Conservation (phyloP, 2,113 vertebrate genomes). For the Cynocephalus volans region DNA sequence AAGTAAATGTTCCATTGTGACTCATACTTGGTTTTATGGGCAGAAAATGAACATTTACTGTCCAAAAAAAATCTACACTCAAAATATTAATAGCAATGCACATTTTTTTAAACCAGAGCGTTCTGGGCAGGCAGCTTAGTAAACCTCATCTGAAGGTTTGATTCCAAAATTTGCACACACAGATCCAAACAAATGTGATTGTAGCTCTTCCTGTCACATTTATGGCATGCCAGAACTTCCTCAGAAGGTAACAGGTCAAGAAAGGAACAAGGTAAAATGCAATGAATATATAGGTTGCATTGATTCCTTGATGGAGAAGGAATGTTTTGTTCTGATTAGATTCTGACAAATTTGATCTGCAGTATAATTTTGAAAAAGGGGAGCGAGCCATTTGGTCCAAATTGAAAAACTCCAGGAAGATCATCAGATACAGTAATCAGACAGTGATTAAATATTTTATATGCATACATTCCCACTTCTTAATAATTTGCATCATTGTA, state of each 20-base stretch:
- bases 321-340: slow-evolving; percentile 63
- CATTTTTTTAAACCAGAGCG: slow-evolving; percentile 65
- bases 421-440: slow-evolving; percentile 23
- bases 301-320: background rate
- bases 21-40: slow-evolving; percentile 78
- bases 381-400: slow-evolving; percentile 61
- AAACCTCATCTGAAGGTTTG: slow-evolving; percentile 76
- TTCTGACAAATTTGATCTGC: slow-evolving; percentile 61
- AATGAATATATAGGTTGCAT: background rate
- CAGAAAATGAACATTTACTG: slow-evolving; percentile 71
- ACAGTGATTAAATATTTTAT: slow-evolving; percentile 50
- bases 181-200: slow-evolving; percentile 75
- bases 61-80: slow-evolving; percentile 81
- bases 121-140: slow-evolving; percentile 68
- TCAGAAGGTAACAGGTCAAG: slow-evolving; percentile 49
- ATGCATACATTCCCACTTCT: background rate
- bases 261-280: slow-evolving; percentile 9
- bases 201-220: slow-evolving; percentile 56
- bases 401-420: slow-evolving; percentile 43
- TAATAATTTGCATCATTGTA: slow-evolving; percentile 32
- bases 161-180: slow-evolving; percentile 67
- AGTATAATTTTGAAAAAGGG: slow-evolving; percentile 44
- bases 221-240: slow-evolving; percentile 41
- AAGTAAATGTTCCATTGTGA: slow-evolving; percentile 80
- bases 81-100: slow-evolving; percentile 78